Evolutionary conservation across 2,888 invertebrate species (phyloP), one percentile per base, ranked within the genome.

Genomic region (Xiphydria camelus): DNA sequence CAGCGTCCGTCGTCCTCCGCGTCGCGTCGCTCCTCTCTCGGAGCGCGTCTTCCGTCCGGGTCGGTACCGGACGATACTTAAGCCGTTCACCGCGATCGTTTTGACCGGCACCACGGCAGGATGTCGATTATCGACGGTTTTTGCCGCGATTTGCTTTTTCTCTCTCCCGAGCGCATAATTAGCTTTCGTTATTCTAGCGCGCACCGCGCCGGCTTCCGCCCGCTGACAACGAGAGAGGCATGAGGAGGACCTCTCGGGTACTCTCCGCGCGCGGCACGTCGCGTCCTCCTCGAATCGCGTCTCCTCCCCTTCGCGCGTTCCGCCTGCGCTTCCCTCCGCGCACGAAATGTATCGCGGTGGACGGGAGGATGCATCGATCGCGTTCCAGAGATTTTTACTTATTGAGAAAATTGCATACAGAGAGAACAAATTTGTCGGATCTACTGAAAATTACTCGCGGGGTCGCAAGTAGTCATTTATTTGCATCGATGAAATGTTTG

Each of bases 91-190:
- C 17, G 22, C 22, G n/a, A 15, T 37, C 22, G 40, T 39, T 45
- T 47, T 49, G 43, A 49, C 51, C 49, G 49, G 49, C 49, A 49
- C 58, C 53, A 53, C 56, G 66, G 66, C 69, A 70, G 70, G 70
- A 70, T 69, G 69, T 70, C 69, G 70, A 70, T 70, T 70, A 70
- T 70, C 70, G 68, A 70, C 55, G 67, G 57, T 70, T 70, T 68
- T 70, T 70, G 67, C 64, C 53, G 49, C 46, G 56, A 63, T 64
- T 57, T 59, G 49, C 54, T 54, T 51, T 57, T 56, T 49, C 47
- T 51, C 44, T 40, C 41, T 48, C 43, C 44, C 58, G 61, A 62
- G 63, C 64, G 66, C 70, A 68, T 69, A 69, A 70, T 70, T 70
- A 70, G 68, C 70, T 69, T 69, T 70, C 68, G 65, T 68, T 70